These are phyloP conservation scores for Notolabrus celidotus DNA, from an alignment of 2,797 vertebrate genomes.

Conservation along the genomic window DNA sequence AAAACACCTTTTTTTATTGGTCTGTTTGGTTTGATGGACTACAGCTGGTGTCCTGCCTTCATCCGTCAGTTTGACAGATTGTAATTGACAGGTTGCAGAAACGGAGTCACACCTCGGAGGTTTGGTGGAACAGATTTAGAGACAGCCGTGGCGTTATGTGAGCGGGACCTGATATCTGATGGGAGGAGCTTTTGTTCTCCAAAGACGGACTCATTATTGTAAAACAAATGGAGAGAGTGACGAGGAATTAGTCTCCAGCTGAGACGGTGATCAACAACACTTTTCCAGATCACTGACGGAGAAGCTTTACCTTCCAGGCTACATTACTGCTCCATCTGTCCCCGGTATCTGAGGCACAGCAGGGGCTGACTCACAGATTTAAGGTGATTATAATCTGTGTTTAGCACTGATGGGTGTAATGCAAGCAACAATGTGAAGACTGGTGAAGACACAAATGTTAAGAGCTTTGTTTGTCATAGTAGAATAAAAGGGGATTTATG, in stretches of 20 bases:
- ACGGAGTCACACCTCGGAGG: conserved; percentile 4
- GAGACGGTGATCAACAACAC: neutral
- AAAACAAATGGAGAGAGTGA: neutral
- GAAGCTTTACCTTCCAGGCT: conserved; percentile 22
- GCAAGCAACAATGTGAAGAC: neutral
- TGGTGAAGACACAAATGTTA: neutral
- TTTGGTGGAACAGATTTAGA: neutral
- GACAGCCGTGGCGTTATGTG: neutral
- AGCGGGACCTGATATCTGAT: neutral
- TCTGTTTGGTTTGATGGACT: neutral
- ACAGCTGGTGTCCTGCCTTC: neutral
- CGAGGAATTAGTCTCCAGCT: neutral
- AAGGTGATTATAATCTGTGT: conserved; percentile 36
- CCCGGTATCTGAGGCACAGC: conserved; percentile 20
- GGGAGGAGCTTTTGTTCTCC: no score
- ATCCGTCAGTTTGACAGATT: conserved; percentile 20
- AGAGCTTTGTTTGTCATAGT: neutral
- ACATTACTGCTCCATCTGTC: conserved; percentile 49
- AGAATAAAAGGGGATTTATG: neutral
- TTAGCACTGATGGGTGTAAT: conserved; percentile 25
- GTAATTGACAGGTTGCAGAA: conserved; percentile 8
- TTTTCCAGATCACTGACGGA: conserved; percentile 6
- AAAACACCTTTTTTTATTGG: no score
- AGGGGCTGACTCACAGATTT: conserved; percentile 35
- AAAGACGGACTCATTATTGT: neutral